phyloP scores from a whole-genome alignment of 2,888 invertebrate genomes.

The Candidula unifasciata region DNA sequence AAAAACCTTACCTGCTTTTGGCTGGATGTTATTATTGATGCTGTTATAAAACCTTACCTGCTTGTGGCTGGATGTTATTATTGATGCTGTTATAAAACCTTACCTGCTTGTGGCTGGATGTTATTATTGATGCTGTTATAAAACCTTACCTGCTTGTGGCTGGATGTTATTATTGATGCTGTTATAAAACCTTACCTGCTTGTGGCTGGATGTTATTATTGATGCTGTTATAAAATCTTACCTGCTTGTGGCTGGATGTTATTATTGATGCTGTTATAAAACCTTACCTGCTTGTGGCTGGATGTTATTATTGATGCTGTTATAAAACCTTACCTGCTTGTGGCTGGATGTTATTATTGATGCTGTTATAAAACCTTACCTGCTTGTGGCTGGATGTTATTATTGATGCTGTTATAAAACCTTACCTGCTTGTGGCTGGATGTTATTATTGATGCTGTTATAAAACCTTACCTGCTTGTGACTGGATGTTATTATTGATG shows the following conservation, averaged over 20 bases:
- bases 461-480: slow-evolving; percentile 29
- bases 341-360: slow-evolving; percentile 22
- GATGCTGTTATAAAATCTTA: slow-evolving; percentile 26
- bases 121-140: slow-evolving; percentile 39
- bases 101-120: slow-evolving; percentile 27
- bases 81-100: slow-evolving; percentile 34
- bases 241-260: slow-evolving; percentile 28
- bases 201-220: slow-evolving; percentile 31
- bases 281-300: slow-evolving; percentile 32
- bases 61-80: slow-evolving; percentile 13
- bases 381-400: slow-evolving; percentile 22
- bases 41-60: slow-evolving; percentile 40
- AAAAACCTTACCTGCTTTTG: slow-evolving; percentile 27
- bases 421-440: slow-evolving; percentile 31
- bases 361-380: slow-evolving; percentile 37
- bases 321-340: slow-evolving; percentile 34
- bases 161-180: slow-evolving; percentile 31
- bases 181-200: slow-evolving; percentile 33
- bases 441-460: slow-evolving; percentile 39
- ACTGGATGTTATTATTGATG: slow-evolving; percentile 24
- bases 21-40: slow-evolving; percentile 25
- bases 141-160: slow-evolving; percentile 28
- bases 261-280: slow-evolving; percentile 37
- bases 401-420: slow-evolving; percentile 32
- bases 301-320: slow-evolving; percentile 33